Percentiles rank a stretch among this genome's conserved stretches.
phyloP scores from a whole-genome alignment of 1,140 invertebrate species.

The Stenopsyche tienmushanensis region DNA sequence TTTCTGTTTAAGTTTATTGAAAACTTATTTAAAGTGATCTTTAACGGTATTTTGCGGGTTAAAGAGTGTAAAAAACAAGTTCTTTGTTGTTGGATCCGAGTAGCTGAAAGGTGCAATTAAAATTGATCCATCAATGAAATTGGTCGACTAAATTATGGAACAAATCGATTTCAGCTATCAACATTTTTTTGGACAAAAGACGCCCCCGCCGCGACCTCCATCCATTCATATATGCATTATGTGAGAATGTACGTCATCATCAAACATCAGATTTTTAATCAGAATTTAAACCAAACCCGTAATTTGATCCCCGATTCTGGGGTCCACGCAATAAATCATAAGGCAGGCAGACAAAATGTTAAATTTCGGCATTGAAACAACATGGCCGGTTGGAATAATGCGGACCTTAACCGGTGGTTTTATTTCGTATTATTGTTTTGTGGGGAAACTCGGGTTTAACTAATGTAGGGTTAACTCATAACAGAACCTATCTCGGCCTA shows the following conservation, averaged over 20 bases:
- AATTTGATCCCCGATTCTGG: constrained; percentile 36
- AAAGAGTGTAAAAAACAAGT: too few species aligned
- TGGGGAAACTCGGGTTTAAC: constrained; percentile 12
- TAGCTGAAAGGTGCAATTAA: too few species aligned
- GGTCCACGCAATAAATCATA: constrained; percentile 35
- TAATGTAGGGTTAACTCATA: constrained; percentile 24
- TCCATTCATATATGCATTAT: background rate
- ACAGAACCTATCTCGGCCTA: constrained; percentile 5
- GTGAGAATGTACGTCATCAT: constrained; percentile 4
- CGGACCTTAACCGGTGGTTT: background rate
- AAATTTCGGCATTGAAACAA: constrained; percentile 20
- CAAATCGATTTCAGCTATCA: too few species aligned
- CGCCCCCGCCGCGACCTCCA: background rate
- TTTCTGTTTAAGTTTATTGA: too few species aligned
- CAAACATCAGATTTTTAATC: constrained; percentile 34
- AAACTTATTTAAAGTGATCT: too few species aligned
- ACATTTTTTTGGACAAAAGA: too few species aligned
- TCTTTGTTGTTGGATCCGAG: too few species aligned
- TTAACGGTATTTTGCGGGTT: too few species aligned
- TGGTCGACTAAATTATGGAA: too few species aligned
- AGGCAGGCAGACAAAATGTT: constrained; percentile 11
- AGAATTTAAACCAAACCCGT: constrained; percentile 36
- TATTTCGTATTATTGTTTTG: constrained; percentile 2
- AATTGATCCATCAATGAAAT: too few species aligned
- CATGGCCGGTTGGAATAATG: too few species aligned